Evolutionary conservation across 2,113 vertebrate species (phyloP).

Genomic region (Carlito syrichta): DNA sequence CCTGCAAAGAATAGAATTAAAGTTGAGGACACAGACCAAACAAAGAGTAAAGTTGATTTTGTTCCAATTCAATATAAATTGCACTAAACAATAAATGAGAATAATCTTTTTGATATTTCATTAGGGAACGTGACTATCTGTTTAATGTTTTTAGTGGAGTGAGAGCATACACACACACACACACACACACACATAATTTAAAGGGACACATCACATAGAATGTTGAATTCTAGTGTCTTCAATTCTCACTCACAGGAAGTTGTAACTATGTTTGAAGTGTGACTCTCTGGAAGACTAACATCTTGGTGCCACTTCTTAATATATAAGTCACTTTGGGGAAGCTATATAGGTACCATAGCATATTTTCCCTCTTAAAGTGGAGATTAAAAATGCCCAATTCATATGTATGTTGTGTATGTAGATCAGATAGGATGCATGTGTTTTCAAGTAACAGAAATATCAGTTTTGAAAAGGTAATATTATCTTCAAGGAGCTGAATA

Average conservation of each 20-base stretch:
- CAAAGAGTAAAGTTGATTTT: slow-evolving; percentile 8
- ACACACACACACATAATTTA: background rate
- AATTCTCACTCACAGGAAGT: background rate
- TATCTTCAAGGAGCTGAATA: background rate
- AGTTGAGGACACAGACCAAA: background rate
- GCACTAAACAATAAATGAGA: background rate
- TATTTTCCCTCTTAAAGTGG: background rate
- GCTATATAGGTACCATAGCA: background rate
- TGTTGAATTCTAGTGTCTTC: background rate
- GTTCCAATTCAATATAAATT: background rate
- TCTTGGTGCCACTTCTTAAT: background rate
- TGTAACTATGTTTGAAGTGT: background rate
- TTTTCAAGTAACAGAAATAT: background rate
- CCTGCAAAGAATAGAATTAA: background rate
- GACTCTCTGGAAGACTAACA: background rate
- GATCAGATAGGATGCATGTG: background rate
- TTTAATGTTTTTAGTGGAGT: background rate
- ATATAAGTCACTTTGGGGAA: background rate
- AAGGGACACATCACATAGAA: background rate
- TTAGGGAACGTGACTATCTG: background rate
- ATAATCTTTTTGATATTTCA: background rate
- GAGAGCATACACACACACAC: background rate
- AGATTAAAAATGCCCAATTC: background rate
- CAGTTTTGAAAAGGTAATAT: background rate
- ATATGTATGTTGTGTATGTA: background rate